Base-by-base conservation (phyloP, 2,113 vertebrate genomes). In the Mesitornis unicolor region DNA sequence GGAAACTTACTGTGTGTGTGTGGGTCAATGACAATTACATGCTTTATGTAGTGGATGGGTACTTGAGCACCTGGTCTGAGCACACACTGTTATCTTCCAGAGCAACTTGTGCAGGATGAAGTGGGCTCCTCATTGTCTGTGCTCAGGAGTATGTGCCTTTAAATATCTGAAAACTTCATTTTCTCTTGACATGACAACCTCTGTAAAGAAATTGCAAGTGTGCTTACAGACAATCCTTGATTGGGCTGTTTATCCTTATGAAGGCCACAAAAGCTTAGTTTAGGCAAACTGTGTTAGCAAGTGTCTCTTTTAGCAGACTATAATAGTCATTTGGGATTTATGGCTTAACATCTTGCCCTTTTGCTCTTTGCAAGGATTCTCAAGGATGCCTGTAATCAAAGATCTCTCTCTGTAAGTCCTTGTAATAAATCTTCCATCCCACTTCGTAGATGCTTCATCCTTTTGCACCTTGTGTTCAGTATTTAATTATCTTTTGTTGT, bases 341-440 rank as follows among this genome's bases (percentile, higher is more conserved):
- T 94, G 60, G 71, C 54, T 90, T 88, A 91, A 85, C 84, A 80
- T 89, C 38, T n/a, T 93, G 82, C 89, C 82, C 84, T 85, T 89
- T 96, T 4, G 10, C 45, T 90, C 82, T 94, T 71, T 92, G 50
- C 79, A 93, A 92, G 71, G 18, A 63, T 88, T 93, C 83, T 95
- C 94, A 96, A 97, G 95, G 95, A 95, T 97, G 33, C 24, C 29
- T 86, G 60, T 96, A 95, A 96, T 95, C 95, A 95, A 74, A 97
- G 89, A 87, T 89, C 51, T 86, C 47, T 79, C 76, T 89, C 35
- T 90, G 22, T 63, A 93, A 78, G 86, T 77, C 78, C 69, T 90
- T 92, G 91, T 81, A 89, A 97, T 95, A 97, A 97, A 97, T 97
- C 94, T 96, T 95, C 86, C 60, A 92, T 78, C 89, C 54, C 25